These are phyloP conservation scores for Caloenas nicobarica DNA, from an alignment of 2,113 vertebrate genomes.

Conservation along the genomic window DNA sequence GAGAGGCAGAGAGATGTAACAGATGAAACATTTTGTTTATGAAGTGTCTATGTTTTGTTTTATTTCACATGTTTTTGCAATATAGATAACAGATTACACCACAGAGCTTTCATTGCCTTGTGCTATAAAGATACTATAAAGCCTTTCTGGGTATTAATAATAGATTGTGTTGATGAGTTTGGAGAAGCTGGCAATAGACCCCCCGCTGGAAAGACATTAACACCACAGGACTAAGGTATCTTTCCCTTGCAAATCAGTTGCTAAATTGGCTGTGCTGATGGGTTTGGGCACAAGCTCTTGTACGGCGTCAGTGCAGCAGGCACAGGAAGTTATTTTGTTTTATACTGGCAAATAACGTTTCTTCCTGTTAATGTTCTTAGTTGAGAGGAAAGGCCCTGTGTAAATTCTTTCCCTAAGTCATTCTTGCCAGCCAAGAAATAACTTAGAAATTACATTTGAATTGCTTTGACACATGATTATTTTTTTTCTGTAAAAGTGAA, in stretches of 20 bases:
- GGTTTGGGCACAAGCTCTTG: conserved; percentile 51
- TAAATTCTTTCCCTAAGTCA: conserved; percentile 48
- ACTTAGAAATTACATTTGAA: conserved; percentile 52
- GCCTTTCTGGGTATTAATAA: conserved; percentile 83
- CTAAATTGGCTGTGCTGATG: conserved; percentile 74
- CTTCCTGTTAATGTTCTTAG: conserved; percentile 21
- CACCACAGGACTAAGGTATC: conserved; percentile 69
- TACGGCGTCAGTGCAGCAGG: conserved; percentile 15
- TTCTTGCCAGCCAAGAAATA: conserved; percentile 51
- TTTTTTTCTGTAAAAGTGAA: conserved; percentile 53
- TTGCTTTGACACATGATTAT: conserved; percentile 49
- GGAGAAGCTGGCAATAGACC: conserved; percentile 83
- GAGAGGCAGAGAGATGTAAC: conserved; percentile 71
- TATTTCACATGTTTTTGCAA: conserved; percentile 79
- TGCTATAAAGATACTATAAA: conserved; percentile 73
- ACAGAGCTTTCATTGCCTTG: conserved; percentile 72
- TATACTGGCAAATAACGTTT: conserved; percentile 41
- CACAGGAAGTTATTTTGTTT: conserved; percentile 67
- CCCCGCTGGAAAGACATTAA: conserved; percentile 81
- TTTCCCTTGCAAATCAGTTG: conserved; percentile 75
- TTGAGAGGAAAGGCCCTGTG: conserved; percentile 2
- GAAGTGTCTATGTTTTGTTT: conserved; percentile 77
- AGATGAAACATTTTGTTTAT: conserved; percentile 82
- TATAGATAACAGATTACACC: conserved; percentile 83
- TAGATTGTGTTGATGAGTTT: conserved; percentile 85